These are phyloP conservation scores for Cataglyphis livida DNA, from an alignment of 2,888 invertebrate species.

Conservation along the genomic window DNA sequence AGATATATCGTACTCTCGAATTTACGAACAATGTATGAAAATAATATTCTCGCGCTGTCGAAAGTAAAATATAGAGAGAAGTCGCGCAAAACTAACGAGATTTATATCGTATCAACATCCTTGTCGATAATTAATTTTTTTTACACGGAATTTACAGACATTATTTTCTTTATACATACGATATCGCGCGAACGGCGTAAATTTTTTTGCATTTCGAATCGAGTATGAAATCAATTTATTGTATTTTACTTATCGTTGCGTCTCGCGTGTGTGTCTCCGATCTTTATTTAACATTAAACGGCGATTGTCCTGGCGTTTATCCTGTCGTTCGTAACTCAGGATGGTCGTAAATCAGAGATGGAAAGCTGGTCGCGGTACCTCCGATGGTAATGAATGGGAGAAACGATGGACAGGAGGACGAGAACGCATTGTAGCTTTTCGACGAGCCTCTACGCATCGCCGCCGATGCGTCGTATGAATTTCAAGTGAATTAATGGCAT, in stretches of 20 bases:
- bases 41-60: neutral
- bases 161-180: constrained; percentile 25
- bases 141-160: constrained; percentile 6
- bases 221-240: constrained; percentile 38
- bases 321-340: constrained; percentile 26
- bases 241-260: constrained; percentile 3
- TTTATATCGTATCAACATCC: neutral
- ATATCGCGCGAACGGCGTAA: constrained; percentile 14
- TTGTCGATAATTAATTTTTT: constrained; percentile 30
- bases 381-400: constrained; percentile 47
- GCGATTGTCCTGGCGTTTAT: constrained; percentile 42
- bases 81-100: neutral
- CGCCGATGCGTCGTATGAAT: constrained; percentile 44
- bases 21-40: neutral
- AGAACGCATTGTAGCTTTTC: constrained; percentile 31
- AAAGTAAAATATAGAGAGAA: neutral
- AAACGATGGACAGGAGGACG: neutral
- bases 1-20: neutral
- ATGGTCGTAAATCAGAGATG: constrained; percentile 40
- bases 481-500: constrained; percentile 49
- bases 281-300: constrained; percentile 51
- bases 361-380: constrained; percentile 26
- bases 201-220: constrained; percentile 32
- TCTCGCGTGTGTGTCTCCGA: constrained; percentile 14
- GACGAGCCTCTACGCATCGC: constrained; percentile 31